Evolutionary conservation across 2,888 invertebrate species (phyloP).

Genomic region (Meiosimyza platycephala): DNA sequence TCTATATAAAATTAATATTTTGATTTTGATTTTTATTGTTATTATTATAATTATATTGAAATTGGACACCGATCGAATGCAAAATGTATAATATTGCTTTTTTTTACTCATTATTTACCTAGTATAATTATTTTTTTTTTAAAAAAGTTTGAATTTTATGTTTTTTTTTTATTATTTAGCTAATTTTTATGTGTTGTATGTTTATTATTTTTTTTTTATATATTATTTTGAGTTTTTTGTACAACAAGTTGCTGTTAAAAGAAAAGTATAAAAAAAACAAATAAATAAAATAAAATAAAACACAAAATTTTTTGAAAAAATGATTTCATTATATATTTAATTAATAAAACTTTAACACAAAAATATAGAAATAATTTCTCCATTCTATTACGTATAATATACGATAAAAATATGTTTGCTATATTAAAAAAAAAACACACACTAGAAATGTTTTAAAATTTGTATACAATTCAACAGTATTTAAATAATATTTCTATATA

Average conservation of each 20-base stretch:
- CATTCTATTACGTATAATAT: not conserved
- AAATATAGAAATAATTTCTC: constrained; percentile 2
- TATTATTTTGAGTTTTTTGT: constrained; percentile 44
- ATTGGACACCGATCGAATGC: constrained; percentile 51
- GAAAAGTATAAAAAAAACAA: constrained; percentile 25
- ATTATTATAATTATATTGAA: constrained; percentile 44
- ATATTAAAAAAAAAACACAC: constrained; percentile 27
- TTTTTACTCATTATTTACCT: constrained; percentile 25
- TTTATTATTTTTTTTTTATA: constrained; percentile 8
- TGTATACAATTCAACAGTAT: constrained; percentile 12
- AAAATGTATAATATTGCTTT: constrained; percentile 52
- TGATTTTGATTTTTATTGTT: constrained; percentile 33
- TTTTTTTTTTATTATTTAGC: constrained; percentile 39
- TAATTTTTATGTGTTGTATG: constrained; percentile 37
- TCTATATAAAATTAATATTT: constrained; percentile 38
- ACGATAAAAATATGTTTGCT: constrained; percentile 15
- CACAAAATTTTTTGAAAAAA: not conserved
- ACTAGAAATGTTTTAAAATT: constrained; percentile 22
- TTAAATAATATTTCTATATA: constrained; percentile 8
- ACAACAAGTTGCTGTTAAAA: constrained; percentile 48
- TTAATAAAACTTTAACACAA: constrained; percentile 12
- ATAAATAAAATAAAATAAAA: not conserved
- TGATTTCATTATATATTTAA: constrained; percentile 23
- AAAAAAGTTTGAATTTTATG: constrained; percentile 21
- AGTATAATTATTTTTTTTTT: not conserved